Evolutionary conservation across 2,113 vertebrate genomes (phyloP).

Genomic region (Microcebus tavaratra): DNA sequence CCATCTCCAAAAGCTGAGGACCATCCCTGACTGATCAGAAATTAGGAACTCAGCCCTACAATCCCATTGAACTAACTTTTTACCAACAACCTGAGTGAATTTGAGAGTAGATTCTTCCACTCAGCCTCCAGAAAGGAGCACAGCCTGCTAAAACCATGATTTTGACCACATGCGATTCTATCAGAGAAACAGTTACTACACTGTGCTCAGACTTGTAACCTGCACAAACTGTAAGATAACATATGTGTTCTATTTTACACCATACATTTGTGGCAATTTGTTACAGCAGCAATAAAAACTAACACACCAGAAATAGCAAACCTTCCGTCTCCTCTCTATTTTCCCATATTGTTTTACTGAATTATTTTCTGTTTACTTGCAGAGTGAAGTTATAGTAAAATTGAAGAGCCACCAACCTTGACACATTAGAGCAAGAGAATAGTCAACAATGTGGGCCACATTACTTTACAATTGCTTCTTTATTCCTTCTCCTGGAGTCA

Average conservation of each 20-base stretch:
- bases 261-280: not conserved
- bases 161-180: not conserved
- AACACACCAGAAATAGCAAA: not conserved
- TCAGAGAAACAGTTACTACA: no score
- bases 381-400: not conserved
- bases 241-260: not conserved
- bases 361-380: not conserved
- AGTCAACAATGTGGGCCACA: not conserved
- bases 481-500: not conserved
- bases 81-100: not conserved
- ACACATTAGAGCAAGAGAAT: not conserved
- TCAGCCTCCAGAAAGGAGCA: not conserved
- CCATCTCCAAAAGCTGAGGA: not conserved
- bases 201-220: not conserved
- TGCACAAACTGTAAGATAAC: not conserved
- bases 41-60: not conserved
- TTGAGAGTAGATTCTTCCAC: not conserved
- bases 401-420: not conserved
- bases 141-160: not conserved
- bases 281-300: not conserved
- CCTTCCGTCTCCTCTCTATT: not conserved
- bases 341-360: not conserved
- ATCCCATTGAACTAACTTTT: not conserved
- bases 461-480: not conserved
- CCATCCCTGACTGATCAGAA: not conserved